A percentile compares a stretch with the other conserved stretches of the same genome.
These are phyloP conservation scores for Leiothrix lutea DNA, from an alignment of 2,113 vertebrate species.

Conservation along the genomic window DNA sequence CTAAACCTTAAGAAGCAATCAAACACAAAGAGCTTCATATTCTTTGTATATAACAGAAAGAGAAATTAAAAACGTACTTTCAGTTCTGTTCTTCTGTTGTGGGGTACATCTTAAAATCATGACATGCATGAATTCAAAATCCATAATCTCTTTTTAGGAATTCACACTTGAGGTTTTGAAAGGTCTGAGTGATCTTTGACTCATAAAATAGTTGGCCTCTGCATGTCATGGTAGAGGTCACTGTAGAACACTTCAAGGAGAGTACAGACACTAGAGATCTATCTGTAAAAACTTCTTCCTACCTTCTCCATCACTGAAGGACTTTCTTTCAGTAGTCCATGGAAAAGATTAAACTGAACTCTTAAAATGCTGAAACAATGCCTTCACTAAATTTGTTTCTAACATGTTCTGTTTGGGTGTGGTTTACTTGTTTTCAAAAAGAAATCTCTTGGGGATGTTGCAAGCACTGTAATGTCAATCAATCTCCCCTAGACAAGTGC, in stretches of 20 bases:
- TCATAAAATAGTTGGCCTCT: neutral
- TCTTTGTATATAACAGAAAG: neutral
- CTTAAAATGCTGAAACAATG: neutral
- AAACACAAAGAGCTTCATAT: neutral
- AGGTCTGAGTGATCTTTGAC: neutral
- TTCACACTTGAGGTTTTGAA: neutral
- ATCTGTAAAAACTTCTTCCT: neutral
- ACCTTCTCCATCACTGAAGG: neutral
- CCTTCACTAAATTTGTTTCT: neutral
- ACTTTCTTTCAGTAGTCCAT: neutral
- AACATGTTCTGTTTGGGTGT: neutral
- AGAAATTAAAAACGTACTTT: neutral
- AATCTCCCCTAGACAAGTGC: neutral
- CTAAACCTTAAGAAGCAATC: neutral
- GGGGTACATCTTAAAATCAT: neutral
- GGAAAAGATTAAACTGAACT: neutral
- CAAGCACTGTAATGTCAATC: neutral
- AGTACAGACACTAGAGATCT: neutral
- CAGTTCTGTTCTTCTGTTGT: neutral
- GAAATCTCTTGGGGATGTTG: neutral
- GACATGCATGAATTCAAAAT: neutral
- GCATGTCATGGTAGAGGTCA: neutral
- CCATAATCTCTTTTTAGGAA: neutral
- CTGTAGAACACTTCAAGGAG: neutral
- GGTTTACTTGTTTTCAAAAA: neutral